phyloP scores from a whole-genome alignment of 2,797 vertebrate genomes.

The Rhynchotus rufescens region DNA sequence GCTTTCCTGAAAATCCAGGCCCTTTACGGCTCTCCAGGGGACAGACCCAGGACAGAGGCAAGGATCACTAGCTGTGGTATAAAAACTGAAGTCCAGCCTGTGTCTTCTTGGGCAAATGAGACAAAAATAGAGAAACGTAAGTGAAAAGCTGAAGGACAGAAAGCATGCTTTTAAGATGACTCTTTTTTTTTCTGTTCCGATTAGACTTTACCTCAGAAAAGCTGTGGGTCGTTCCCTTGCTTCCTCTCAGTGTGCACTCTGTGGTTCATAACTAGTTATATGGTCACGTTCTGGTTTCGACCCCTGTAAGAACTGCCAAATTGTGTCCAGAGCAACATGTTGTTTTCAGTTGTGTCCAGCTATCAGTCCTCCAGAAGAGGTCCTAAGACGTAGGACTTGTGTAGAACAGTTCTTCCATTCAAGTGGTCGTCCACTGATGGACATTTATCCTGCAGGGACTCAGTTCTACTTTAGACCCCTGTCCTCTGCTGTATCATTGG shows the following conservation, averaged over 20 bases:
- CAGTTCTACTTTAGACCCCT: slow-evolving; percentile 53
- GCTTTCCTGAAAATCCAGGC: neutral
- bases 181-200: neutral
- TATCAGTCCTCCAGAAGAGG: neutral
- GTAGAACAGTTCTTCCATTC: neutral
- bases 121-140: neutral
- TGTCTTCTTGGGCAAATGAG: neutral
- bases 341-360: accelerated
- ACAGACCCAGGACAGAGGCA: neutral
- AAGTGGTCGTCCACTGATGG: slow-evolving; percentile 26
- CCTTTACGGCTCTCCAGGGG: neutral
- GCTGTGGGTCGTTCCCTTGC: neutral
- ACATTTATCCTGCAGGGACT: slow-evolving; percentile 51
- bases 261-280: neutral
- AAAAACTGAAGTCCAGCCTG: neutral
- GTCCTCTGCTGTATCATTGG: slow-evolving; percentile 1
- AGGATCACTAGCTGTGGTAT: neutral
- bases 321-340: neutral
- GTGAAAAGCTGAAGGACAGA: neutral
- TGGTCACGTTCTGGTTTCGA: neutral
- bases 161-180: neutral
- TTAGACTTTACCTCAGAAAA: neutral
- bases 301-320: neutral
- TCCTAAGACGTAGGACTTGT: neutral
- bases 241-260: neutral